Conservation (phyloP, 1,140 invertebrate genomes). For the Popillia japonica region DNA sequence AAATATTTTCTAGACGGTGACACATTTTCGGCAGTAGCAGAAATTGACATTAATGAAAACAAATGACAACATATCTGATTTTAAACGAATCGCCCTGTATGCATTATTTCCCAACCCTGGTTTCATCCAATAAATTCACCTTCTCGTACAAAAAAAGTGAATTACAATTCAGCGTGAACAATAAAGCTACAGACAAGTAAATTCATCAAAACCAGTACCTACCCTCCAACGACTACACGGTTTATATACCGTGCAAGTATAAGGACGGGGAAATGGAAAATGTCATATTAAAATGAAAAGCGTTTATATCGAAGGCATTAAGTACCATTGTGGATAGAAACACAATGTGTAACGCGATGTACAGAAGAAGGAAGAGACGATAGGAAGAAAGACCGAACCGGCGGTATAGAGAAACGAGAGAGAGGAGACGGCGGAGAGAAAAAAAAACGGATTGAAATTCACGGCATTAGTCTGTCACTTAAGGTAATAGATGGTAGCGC, state of each 20-base stretch:
- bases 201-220: constrained; percentile 43
- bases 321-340: constrained; percentile 50
- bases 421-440: too few relatives aligned
- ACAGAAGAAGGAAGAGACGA: background rate
- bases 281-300: constrained; percentile 52
- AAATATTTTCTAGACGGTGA: too few relatives aligned
- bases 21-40: too few relatives aligned
- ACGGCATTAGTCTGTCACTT: constrained; percentile 53
- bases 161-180: constrained; percentile 34
- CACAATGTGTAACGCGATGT: constrained; percentile 46
- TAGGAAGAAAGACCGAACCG: too few relatives aligned
- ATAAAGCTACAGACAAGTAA: constrained; percentile 37
- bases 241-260: background rate
- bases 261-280: constrained; percentile 52
- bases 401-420: too few relatives aligned
- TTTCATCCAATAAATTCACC: constrained; percentile 30
- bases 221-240: too few relatives aligned
- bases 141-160: constrained; percentile 29
- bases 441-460: constrained; percentile 54
- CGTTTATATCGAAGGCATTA: constrained; percentile 49
- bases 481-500: constrained; percentile 53
- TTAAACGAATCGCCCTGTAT: too few relatives aligned
- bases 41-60: too few relatives aligned
- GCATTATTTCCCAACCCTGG: too few relatives aligned
- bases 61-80: too few relatives aligned